Conservation (phyloP, 2,797 vertebrate genomes). For the Myripristis jacobus region DNA sequence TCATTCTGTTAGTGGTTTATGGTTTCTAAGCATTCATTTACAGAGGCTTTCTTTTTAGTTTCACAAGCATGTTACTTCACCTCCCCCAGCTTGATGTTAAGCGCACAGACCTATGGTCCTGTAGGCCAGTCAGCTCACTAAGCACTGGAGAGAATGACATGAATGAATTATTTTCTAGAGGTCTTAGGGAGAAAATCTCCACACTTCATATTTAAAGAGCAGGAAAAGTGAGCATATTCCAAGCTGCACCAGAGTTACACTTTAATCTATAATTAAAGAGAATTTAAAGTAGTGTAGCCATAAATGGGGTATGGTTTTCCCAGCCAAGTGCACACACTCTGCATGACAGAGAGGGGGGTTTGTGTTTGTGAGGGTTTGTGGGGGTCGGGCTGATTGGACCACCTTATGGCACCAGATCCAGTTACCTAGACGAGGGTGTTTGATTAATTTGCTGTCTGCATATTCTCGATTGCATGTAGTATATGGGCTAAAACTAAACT, state of each 20-base stretch:
- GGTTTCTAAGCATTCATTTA: constrained; percentile 32
- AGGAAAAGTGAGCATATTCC: constrained; percentile 49
- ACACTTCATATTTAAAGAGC: constrained; percentile 57
- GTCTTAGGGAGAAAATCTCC: constrained; percentile 33
- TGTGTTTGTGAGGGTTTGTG: constrained; percentile 16
- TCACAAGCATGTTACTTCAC: constrained; percentile 32
- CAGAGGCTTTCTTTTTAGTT: constrained; percentile 33
- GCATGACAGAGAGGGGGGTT: background rate
- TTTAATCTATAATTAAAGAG: constrained; percentile 80
- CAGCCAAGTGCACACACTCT: constrained; percentile 56
- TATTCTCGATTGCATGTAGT: constrained; percentile 26
- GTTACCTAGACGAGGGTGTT: constrained; percentile 54
- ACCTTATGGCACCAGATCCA: constrained; percentile 36
- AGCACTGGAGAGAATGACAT: constrained; percentile 33
- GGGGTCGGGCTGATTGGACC: background rate
- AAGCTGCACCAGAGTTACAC: constrained; percentile 61
- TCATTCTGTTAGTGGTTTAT: constrained; percentile 57
- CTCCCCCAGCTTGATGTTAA: constrained; percentile 39
- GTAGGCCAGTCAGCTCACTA: constrained; percentile 1
- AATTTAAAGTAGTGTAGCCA: constrained; percentile 69
- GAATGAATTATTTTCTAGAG: constrained; percentile 33
- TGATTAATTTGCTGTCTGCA: constrained; percentile 22
- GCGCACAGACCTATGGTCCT: constrained; percentile 15
- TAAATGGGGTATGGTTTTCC: constrained; percentile 73
- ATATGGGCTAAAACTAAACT: constrained; percentile 59